Percentiles rank a stretch among this genome's conserved stretches.
phyloP scores from a whole-genome alignment of 2,113 vertebrate species.

The Vanacampus margaritifer region DNA sequence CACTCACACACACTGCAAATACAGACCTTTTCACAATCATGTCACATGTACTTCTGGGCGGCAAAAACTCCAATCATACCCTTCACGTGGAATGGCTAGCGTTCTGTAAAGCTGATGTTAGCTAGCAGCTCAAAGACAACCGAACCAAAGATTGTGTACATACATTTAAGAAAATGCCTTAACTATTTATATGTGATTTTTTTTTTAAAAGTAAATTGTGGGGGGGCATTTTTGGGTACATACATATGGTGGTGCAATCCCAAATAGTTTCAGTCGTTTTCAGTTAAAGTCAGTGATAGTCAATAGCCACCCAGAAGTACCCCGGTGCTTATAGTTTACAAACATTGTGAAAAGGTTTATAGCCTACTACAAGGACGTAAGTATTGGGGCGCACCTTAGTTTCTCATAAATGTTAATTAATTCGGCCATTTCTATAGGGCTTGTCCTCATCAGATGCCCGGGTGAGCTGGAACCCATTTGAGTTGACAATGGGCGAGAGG shows the following conservation, averaged over 20 bases:
- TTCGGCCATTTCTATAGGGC: not conserved
- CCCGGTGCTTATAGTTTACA: not conserved
- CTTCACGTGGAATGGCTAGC: too few relatives aligned
- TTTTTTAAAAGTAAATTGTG: too few relatives aligned
- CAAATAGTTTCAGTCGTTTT: too few relatives aligned
- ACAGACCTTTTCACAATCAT: not conserved
- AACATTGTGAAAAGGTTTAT: not conserved
- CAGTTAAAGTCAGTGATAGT: not conserved
- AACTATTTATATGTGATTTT: too few relatives aligned
- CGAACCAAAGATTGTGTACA: too few relatives aligned
- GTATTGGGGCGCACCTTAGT: not conserved
- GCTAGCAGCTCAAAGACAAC: too few relatives aligned
- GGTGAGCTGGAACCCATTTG: not conserved
- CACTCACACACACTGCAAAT: constrained; percentile 6
- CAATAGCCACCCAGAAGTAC: not conserved
- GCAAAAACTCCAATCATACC: too few relatives aligned
- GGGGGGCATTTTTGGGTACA: too few relatives aligned
- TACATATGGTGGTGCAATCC: too few relatives aligned
- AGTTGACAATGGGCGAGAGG: not conserved
- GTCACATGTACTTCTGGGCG: too few relatives aligned
- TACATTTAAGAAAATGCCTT: too few relatives aligned
- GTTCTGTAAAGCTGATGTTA: too few relatives aligned
- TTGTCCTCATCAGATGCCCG: not conserved
- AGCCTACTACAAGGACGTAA: not conserved
- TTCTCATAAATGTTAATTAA: not conserved